Evolutionary conservation across 2,797 vertebrate species (phyloP).

Genomic region (Sparus aurata): DNA sequence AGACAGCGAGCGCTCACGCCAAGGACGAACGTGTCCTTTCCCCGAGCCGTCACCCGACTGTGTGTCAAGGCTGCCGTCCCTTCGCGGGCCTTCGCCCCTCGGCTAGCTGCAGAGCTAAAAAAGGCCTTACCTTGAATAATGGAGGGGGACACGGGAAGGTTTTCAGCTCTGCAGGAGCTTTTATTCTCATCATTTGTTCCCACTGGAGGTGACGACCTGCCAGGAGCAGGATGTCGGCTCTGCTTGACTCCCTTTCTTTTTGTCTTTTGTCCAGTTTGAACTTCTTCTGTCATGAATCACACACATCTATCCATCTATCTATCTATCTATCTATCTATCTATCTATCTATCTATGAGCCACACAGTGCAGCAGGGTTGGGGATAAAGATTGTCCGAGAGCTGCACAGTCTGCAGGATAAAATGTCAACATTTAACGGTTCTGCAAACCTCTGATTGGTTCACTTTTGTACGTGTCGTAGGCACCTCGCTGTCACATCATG

Average conservation of each 20-base stretch:
- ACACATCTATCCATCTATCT: no score
- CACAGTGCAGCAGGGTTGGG: no score
- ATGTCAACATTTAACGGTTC: no score
- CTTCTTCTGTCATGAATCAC: not conserved
- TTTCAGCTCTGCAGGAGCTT: constrained; percentile 30
- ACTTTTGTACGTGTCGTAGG: no score
- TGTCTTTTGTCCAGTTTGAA: not conserved
- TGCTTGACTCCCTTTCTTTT: not conserved
- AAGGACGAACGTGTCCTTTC: constrained; percentile 11
- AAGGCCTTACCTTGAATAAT: constrained; percentile 51
- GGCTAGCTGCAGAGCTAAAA: not conserved
- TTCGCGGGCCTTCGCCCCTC: not conserved
- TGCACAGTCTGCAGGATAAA: no score
- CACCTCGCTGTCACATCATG: no score
- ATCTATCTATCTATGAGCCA: no score
- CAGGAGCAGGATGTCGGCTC: not conserved
- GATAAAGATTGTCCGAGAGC: no score
- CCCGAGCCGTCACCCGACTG: constrained; percentile 2
- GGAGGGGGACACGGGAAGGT: constrained; percentile 29
- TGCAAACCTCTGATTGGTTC: no score
- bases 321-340: no score
- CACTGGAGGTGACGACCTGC: constrained; percentile 3
- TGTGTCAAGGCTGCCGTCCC: constrained; percentile 9
- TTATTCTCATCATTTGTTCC: constrained; percentile 22
- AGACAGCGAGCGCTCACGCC: not conserved